Evolutionary conservation across 2,797 vertebrate genomes (phyloP).

Genomic region (Falco rusticolus): DNA sequence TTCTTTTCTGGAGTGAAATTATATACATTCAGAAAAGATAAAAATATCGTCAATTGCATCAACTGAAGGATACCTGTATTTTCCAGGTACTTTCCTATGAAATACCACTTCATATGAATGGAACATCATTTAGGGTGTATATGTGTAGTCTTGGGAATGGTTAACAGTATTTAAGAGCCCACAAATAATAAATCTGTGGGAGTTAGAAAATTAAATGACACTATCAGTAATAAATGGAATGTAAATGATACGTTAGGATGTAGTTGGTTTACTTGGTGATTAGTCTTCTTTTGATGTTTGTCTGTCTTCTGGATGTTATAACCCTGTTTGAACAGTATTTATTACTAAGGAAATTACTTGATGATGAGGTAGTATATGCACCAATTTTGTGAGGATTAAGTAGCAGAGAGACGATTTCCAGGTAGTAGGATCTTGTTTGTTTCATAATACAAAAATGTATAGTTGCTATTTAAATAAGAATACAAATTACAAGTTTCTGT

Average conservation of each 20-base stretch:
- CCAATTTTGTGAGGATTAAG: not conserved
- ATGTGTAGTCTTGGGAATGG: not conserved
- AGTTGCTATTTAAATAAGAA: not conserved
- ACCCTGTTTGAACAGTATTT: not conserved
- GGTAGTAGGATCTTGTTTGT: not conserved
- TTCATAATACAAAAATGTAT: not conserved
- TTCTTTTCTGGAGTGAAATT: not conserved
- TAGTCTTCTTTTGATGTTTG: not conserved
- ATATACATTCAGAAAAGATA: not conserved
- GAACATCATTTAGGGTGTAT: not conserved
- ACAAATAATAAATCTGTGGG: not conserved
- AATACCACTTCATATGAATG: not conserved
- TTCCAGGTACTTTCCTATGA: not conserved
- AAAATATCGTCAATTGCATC: not conserved
- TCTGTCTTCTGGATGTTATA: not conserved
- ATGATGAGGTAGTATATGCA: not conserved
- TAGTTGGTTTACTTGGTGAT: not conserved
- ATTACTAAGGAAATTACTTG: not conserved
- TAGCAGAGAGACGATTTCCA: not conserved
- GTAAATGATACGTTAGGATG: not conserved
- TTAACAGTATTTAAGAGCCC: not conserved
- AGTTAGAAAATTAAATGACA: not conserved
- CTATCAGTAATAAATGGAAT: not conserved
- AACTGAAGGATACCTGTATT: not conserved
- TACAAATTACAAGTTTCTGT: not conserved